phyloP scores from a whole-genome alignment of 2,888 invertebrate species.

The Fragum sueziense region DNA sequence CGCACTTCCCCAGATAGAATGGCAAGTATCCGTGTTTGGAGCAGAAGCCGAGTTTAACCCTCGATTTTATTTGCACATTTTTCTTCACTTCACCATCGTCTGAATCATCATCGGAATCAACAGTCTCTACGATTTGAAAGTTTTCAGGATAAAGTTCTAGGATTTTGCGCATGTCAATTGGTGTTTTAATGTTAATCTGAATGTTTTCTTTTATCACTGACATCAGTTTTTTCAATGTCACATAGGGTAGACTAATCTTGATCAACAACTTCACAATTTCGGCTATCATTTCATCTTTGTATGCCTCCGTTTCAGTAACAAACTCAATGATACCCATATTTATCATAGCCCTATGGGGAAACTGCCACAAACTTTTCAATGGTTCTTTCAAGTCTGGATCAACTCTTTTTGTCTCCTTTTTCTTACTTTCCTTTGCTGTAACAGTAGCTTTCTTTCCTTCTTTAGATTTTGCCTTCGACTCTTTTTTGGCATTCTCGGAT shows the following conservation, averaged over 20 bases:
- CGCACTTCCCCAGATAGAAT: conserved; percentile 47
- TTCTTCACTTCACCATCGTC: conserved; percentile 35
- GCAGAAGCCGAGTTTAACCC: conserved; percentile 49
- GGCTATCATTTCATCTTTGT: conserved; percentile 56
- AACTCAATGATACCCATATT: conserved; percentile 52
- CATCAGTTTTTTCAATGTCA: conserved; percentile 53
- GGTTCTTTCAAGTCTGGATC: conserved; percentile 51
- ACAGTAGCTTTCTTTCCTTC: conserved; percentile 1
- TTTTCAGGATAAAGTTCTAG: conserved; percentile 51
- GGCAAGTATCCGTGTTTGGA: conserved; percentile 56
- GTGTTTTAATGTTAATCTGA: conserved; percentile 36
- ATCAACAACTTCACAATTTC: conserved; percentile 52
- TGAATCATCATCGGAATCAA: conserved; percentile 50
- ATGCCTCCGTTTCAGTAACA: conserved; percentile 54
- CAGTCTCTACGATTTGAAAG: conserved; percentile 41
- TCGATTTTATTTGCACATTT: conserved; percentile 47
- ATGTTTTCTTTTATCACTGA: conserved; percentile 51
- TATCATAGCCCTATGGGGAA: conserved; percentile 48
- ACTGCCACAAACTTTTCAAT: conserved; percentile 50
- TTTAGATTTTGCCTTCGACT: conserved; percentile 19
- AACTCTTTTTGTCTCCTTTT: conserved; percentile 16
- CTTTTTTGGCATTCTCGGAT: neutral
- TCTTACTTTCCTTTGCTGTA: conserved; percentile 23
- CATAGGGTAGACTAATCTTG: conserved; percentile 52
- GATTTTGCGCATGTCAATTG: conserved; percentile 50